These are phyloP conservation scores for Andrena flavipes DNA, from an alignment of 2,888 invertebrate genomes.

Conservation along the genomic window DNA sequence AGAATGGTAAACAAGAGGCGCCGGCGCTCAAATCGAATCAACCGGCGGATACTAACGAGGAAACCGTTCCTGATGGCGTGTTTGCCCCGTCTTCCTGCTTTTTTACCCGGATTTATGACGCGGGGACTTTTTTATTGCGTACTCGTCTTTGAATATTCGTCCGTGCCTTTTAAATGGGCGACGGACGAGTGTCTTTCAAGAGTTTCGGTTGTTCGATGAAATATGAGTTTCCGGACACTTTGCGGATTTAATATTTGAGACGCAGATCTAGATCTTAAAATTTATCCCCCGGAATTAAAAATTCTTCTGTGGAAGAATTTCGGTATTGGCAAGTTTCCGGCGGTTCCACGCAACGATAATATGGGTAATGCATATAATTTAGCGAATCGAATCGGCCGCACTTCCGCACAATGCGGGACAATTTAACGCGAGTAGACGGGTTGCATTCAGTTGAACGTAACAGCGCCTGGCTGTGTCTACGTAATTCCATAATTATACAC, in stretches of 20 bases:
- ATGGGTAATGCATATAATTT: constrained; percentile 9
- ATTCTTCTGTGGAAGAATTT: neutral
- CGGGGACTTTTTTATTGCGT: constrained; percentile 15
- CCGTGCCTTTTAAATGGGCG: neutral
- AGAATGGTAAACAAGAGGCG: constrained; percentile 73
- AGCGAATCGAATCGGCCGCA: constrained; percentile 28
- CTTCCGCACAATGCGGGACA: constrained; percentile 11
- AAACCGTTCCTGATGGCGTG: constrained; percentile 71
- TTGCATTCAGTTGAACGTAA: constrained; percentile 24
- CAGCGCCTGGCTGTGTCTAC: constrained; percentile 40
- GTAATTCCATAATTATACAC: constrained; percentile 66
- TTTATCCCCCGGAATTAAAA: neutral
- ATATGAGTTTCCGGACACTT: no score
- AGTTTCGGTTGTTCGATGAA: neutral
- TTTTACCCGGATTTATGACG: constrained; percentile 43
- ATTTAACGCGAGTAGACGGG: constrained; percentile 39
- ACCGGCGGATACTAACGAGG: constrained; percentile 74
- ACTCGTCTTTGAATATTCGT: constrained; percentile 10
- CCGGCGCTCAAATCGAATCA: constrained; percentile 77
- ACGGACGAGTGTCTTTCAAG: neutral
- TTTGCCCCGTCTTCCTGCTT: constrained; percentile 51
- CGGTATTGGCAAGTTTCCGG: neutral
- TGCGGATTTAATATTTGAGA: no score
- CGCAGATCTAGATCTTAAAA: neutral
- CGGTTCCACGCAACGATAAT: constrained; percentile 18